Conservation (phyloP, 2,797 vertebrate species). For the Gobio occitaniae region DNA sequence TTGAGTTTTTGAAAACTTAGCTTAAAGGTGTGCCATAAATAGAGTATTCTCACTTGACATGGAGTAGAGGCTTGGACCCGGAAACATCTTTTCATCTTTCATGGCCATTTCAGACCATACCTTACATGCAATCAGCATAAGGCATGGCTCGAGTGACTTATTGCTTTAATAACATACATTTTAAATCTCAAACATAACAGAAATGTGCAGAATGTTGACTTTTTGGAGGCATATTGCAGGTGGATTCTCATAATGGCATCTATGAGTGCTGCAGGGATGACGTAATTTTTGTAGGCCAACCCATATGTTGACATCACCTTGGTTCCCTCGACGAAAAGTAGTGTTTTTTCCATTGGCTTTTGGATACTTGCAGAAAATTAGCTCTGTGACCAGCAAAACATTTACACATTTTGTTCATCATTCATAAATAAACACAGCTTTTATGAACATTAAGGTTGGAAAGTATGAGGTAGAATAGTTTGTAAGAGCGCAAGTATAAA, state of each 20-base stretch:
- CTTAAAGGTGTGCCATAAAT: neutral
- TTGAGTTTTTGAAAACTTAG: neutral
- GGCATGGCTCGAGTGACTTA: neutral
- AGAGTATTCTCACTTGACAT: neutral
- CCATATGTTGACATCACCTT: neutral
- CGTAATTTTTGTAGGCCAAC: neutral
- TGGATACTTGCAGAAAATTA: neutral
- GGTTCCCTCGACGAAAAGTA: neutral
- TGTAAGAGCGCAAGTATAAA: too few species aligned
- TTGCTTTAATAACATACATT: neutral
- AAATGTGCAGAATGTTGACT: neutral
- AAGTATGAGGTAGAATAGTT: too few species aligned
- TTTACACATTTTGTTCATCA: neutral
- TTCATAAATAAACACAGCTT: neutral
- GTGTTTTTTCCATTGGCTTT: neutral
- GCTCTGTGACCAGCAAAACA: neutral
- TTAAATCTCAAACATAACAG: neutral
- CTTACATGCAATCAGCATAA: neutral
- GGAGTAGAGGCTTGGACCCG: neutral
- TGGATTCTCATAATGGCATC: neutral
- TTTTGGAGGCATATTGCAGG: neutral
- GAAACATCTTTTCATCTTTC: neutral
- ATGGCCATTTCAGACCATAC: neutral
- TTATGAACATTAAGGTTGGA: neutral
- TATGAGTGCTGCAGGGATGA: neutral